Conservation (phyloP, 1,140 invertebrate genomes). For the Sitophilus oryzae region DNA sequence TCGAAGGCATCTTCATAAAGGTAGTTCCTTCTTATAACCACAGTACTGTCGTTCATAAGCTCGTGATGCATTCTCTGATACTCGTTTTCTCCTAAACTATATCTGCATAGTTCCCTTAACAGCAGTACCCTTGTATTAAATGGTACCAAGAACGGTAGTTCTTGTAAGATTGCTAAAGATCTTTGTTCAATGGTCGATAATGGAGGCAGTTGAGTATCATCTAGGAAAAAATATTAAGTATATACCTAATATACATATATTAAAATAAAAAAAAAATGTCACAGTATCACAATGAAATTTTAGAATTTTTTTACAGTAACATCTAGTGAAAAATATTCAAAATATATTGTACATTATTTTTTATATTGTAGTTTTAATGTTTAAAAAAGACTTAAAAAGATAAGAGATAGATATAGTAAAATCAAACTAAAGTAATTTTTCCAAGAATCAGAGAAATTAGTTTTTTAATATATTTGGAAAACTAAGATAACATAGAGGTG, state of each 20-base stretch:
- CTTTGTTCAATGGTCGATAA: slow-evolving; percentile 83
- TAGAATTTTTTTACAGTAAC: too few species aligned
- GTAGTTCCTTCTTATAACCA: slow-evolving; percentile 82
- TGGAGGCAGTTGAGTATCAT: slow-evolving; percentile 67
- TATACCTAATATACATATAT: not conserved
- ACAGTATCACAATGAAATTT: not conserved
- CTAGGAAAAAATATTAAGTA: slow-evolving; percentile 19
- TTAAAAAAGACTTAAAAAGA: too few species aligned
- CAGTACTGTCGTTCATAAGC: slow-evolving; percentile 32
- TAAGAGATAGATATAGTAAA: too few species aligned
- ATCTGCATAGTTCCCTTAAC: slow-evolving; percentile 62
- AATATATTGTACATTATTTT: too few species aligned
- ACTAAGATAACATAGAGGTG: too few species aligned
- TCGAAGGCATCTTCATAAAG: slow-evolving; percentile 97
- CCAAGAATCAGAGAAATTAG: too few species aligned
- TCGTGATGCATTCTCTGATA: slow-evolving; percentile 35
- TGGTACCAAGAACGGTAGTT: slow-evolving; percentile 89
- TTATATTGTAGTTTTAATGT: too few species aligned
- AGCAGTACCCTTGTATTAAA: slow-evolving; percentile 85
- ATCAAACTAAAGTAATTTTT: too few species aligned
- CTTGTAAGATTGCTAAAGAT: slow-evolving; percentile 79
- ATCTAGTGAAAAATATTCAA: too few species aligned
- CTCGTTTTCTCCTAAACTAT: slow-evolving; percentile 36
- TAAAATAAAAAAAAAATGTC: not conserved
- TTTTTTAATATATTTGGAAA: too few species aligned